Percentiles rank a stretch among this genome's conserved stretches.
Conservation (phyloP, 2,113 vertebrate species). For the Gallinago paraguaiae region DNA sequence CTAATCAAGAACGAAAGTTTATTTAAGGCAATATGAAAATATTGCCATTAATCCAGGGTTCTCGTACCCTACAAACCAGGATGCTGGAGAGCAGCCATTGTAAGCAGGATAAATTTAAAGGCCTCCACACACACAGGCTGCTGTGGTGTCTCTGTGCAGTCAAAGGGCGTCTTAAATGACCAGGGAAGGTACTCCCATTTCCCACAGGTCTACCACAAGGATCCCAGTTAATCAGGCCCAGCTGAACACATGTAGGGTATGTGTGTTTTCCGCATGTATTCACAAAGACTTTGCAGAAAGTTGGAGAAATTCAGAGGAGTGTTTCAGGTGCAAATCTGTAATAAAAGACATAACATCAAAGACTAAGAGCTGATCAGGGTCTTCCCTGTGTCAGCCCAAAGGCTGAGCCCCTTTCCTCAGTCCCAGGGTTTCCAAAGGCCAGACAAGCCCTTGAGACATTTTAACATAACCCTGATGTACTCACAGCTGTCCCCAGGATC, state of each 20-base stretch:
- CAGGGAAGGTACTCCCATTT: neutral
- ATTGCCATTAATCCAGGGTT: neutral
- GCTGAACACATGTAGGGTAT: neutral
- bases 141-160: neutral
- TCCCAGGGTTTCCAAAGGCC: neutral
- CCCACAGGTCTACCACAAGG: neutral
- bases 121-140: neutral
- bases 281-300: neutral
- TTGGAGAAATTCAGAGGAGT: neutral
- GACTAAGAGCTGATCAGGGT: neutral
- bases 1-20: neutral
- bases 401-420: neutral
- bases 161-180: neutral
- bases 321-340: neutral
- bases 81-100: neutral
- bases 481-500: neutral
- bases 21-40: slow-evolving; percentile 14
- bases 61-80: neutral
- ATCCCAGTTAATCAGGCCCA: neutral
- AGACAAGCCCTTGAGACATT: neutral
- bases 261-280: neutral
- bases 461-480: fast-evolving
- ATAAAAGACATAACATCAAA: neutral
- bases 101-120: neutral
- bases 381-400: neutral